These are phyloP conservation scores for Setophaga coronata DNA, from an alignment of 2,113 vertebrate genomes.

Conservation along the genomic window DNA sequence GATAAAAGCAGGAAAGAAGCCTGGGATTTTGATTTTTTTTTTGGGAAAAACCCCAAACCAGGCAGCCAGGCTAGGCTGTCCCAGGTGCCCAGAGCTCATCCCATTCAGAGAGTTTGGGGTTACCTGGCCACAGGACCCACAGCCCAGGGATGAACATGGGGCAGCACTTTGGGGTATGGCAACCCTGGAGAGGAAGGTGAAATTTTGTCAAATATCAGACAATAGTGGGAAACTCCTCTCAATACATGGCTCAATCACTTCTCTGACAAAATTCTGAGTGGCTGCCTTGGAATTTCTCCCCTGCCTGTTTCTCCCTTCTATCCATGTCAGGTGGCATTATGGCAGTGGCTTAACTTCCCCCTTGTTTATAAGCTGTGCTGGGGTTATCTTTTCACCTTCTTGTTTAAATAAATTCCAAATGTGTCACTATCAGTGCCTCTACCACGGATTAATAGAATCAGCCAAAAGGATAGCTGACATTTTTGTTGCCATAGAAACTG, in stretches of 20 bases:
- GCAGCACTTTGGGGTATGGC: rapidly evolving
- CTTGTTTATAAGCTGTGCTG: slow-evolving; percentile 62
- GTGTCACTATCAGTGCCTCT: slow-evolving; percentile 77
- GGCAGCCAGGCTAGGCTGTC: not conserved
- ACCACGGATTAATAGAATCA: slow-evolving; percentile 79
- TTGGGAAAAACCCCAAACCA: rapidly evolving
- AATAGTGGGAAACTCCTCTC: slow-evolving; percentile 3
- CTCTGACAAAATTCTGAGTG: not conserved
- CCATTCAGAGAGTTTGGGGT: not conserved
- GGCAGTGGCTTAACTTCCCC: slow-evolving; percentile 50
- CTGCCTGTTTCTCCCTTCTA: not conserved
- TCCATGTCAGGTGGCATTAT: slow-evolving; percentile 23
- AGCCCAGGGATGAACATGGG: not conserved
- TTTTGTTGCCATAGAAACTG: slow-evolving; percentile 87
- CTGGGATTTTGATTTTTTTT: not conserved
- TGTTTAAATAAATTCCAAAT: slow-evolving; percentile 76
- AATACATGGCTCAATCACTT: not conserved
- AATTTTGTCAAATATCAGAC: not conserved
- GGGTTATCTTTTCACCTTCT: slow-evolving; percentile 72
- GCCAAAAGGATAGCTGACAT: slow-evolving; percentile 85
- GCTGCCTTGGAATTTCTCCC: not conserved
- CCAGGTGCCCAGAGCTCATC: not conserved
- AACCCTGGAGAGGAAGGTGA: not conserved
- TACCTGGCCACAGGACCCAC: not conserved
- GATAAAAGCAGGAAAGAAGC: not conserved